Evolutionary conservation across 2,797 vertebrate species (phyloP).

Genomic region (Crossoptilon crossoptilon): DNA sequence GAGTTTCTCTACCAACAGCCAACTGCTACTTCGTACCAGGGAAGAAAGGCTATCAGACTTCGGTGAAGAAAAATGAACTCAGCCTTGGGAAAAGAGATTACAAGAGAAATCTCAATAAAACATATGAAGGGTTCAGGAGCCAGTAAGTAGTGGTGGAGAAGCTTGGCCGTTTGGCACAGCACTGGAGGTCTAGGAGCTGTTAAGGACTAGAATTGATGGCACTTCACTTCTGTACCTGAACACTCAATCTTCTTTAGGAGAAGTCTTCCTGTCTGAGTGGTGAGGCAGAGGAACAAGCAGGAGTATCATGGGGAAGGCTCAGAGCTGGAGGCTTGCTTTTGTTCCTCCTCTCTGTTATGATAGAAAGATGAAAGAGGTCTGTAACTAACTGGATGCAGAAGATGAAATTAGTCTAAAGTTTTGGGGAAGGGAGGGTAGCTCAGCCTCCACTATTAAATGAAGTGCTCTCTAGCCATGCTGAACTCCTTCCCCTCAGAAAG

Average conservation of each 20-base stretch:
- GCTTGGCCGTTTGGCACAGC: not conserved
- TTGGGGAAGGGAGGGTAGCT: not conserved
- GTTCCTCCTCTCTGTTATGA: not conserved
- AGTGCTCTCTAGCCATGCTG: not conserved
- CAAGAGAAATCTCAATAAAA: not conserved
- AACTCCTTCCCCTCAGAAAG: not conserved
- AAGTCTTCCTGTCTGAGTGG: not conserved
- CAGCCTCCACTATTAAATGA: not conserved
- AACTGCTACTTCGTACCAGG: not conserved
- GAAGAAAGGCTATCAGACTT: rapidly evolving
- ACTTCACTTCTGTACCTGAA: not conserved
- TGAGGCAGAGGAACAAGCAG: not conserved
- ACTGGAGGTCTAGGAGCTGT: not conserved
- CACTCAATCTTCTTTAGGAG: not conserved
- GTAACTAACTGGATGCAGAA: not conserved
- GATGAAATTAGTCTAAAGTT: not conserved
- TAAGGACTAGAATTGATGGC: not conserved
- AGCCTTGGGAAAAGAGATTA: not conserved
- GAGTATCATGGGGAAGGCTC: too few relatives aligned
- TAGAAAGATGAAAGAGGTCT: not conserved
- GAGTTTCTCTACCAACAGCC: not conserved
- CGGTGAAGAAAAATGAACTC: not conserved
- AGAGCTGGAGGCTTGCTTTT: not conserved
- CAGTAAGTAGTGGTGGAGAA: rapidly evolving
- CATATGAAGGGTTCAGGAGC: not conserved